A percentile compares a stretch with the other conserved stretches of the same genome.
Conservation (phyloP, 2,888 invertebrate genomes). For the Pimpla rufipes region DNA sequence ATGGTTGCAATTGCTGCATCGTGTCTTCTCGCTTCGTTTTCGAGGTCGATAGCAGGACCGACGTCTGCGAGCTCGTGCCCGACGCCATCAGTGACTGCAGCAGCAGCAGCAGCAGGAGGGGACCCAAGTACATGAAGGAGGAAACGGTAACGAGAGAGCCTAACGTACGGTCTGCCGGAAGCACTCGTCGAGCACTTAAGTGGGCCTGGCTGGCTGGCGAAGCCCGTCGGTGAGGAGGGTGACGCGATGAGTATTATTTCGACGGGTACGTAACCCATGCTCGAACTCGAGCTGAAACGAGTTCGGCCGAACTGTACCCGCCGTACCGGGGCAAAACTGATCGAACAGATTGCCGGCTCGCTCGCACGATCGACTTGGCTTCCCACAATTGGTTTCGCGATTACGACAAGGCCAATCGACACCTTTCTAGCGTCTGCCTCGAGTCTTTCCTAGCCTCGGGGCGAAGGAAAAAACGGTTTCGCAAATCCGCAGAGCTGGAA, state of each 20-base stretch:
- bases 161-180: constrained; percentile 73
- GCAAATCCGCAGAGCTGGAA: too few relatives aligned
- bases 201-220: constrained; percentile 56
- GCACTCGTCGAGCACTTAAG: constrained; percentile 75
- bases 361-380: neutral
- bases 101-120: constrained; percentile 22
- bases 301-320: constrained; percentile 10
- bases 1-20: too few relatives aligned
- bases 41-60: constrained; percentile 36
- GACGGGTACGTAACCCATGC: constrained; percentile 46
- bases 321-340: neutral
- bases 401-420: neutral
- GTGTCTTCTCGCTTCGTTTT: constrained; percentile 20
- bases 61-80: constrained; percentile 64
- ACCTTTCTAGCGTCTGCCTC: too few relatives aligned
- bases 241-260: constrained; percentile 71
- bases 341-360: neutral
- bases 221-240: constrained; percentile 54
- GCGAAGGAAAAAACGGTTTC: too few relatives aligned
- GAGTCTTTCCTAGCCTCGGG: too few relatives aligned
- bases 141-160: constrained; percentile 72
- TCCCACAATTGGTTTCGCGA: neutral
- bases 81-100: constrained; percentile 58
- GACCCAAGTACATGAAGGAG: constrained; percentile 58
- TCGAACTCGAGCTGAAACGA: constrained; percentile 12